These are phyloP conservation scores for Hozukius guyotensis DNA, from an alignment of 2,797 vertebrate genomes.

Conservation along the genomic window DNA sequence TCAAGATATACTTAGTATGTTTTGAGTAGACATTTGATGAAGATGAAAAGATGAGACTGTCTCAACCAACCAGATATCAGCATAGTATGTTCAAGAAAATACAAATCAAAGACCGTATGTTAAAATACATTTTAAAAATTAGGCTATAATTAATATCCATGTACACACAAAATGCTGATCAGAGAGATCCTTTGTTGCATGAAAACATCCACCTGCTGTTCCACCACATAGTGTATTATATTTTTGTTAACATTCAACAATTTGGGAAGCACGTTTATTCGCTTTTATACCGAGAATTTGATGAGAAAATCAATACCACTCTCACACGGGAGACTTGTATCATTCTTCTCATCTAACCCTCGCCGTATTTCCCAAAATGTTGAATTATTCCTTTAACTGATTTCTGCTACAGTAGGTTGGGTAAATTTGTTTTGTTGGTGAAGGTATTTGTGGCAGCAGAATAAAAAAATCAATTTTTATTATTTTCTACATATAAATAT, in stretches of 20 bases:
- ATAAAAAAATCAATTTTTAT: background rate
- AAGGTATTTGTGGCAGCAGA: background rate
- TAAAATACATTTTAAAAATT: background rate
- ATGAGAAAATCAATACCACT: background rate
- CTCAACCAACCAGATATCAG: background rate
- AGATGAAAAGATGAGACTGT: background rate
- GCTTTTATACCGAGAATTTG: background rate
- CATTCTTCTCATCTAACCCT: background rate
- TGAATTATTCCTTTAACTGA: background rate
- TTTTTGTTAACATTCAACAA: background rate
- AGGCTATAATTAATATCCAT: background rate
- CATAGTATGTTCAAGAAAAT: background rate
- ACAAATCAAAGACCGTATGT: background rate
- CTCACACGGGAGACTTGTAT: background rate
- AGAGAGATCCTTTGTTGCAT: background rate
- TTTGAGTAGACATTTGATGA: background rate
- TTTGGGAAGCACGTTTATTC: background rate
- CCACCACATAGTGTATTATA: background rate
- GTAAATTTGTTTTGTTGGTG: background rate
- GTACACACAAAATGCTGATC: background rate
- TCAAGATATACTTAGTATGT: background rate
- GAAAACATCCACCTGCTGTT: slow-evolving; percentile 2
- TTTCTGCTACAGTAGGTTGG: background rate
- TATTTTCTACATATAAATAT: background rate
- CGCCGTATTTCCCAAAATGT: background rate